Conservation (phyloP, 2,888 invertebrate species). For the Isotomurus palustris region DNA sequence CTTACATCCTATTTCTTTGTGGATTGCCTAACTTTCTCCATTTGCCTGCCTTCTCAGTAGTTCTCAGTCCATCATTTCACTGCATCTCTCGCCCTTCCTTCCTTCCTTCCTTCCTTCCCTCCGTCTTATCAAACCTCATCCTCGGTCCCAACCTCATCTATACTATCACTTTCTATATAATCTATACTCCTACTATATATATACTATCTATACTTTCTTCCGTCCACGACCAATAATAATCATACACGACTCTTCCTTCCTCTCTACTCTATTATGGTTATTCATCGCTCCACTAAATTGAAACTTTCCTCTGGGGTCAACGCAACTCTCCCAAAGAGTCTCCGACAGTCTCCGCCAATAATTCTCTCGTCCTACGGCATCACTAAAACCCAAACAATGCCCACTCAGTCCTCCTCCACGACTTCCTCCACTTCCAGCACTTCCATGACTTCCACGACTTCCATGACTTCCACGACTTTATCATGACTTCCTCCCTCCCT, state of each 20-base stretch:
- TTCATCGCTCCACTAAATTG: conserved; percentile 16
- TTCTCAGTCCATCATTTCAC: conserved; percentile 47
- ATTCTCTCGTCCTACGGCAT: too few relatives aligned
- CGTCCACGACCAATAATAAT: conserved; percentile 16
- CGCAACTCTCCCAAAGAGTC: neutral
- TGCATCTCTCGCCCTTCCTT: conserved; percentile 36
- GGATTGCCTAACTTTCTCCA: conserved; percentile 47
- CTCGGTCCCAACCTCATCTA: conserved; percentile 2
- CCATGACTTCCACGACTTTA: too few relatives aligned
- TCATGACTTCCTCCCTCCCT: too few relatives aligned
- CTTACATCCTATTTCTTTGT: conserved; percentile 47
- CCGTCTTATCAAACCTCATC: conserved; percentile 17
- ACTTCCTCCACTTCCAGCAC: too few relatives aligned
- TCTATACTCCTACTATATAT: neutral
- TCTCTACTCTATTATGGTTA: conserved; percentile 13
- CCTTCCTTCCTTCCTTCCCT: conserved; percentile 15
- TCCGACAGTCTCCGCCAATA: too few relatives aligned
- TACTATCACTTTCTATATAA: neutral
- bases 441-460: too few relatives aligned
- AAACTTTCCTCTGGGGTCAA: conserved; percentile 22
- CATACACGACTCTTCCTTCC: conserved; percentile 21
- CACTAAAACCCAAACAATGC: too few relatives aligned
- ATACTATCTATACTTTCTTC: conserved; percentile 20
- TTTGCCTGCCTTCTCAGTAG: conserved; percentile 46
- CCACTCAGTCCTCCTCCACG: too few relatives aligned